These are phyloP conservation scores for Harpagifer antarcticus DNA, from an alignment of 2,797 vertebrate species.

Conservation along the genomic window DNA sequence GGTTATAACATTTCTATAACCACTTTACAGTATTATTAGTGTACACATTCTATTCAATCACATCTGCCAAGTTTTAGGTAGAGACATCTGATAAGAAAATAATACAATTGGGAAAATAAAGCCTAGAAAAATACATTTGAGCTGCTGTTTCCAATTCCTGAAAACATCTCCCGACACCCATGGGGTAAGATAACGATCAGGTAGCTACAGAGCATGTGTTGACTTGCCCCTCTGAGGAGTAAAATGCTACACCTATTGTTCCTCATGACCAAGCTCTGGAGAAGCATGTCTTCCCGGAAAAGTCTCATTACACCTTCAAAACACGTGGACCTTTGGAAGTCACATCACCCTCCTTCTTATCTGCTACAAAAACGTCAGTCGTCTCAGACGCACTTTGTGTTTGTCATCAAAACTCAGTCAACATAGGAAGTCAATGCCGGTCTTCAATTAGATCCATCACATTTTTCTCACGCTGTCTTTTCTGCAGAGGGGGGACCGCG, in stretches of 20 bases:
- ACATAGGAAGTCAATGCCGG: not conserved
- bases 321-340: not conserved
- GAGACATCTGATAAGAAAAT: constrained; percentile 3
- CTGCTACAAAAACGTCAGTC: not conserved
- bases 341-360: not conserved
- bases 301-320: not conserved
- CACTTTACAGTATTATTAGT: not conserved
- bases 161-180: constrained; percentile 29
- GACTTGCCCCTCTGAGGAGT: constrained; percentile 45
- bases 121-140: not conserved
- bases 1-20: constrained; percentile 3
- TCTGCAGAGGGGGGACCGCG: not conserved
- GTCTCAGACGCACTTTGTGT: not conserved
- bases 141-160: constrained; percentile 1
- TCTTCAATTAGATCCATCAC: not conserved
- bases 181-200: constrained; percentile 29
- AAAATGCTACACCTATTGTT: constrained; percentile 28
- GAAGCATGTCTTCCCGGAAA: constrained; percentile 30
- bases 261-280: constrained; percentile 6
- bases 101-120: not conserved
- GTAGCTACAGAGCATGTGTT: constrained; percentile 43
- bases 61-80: not conserved
- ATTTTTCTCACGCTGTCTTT: not conserved
- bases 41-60: not conserved
- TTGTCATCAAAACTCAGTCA: not conserved